phyloP scores from a whole-genome alignment of 2,888 invertebrate genomes.

The Plagiodera versicolora region DNA sequence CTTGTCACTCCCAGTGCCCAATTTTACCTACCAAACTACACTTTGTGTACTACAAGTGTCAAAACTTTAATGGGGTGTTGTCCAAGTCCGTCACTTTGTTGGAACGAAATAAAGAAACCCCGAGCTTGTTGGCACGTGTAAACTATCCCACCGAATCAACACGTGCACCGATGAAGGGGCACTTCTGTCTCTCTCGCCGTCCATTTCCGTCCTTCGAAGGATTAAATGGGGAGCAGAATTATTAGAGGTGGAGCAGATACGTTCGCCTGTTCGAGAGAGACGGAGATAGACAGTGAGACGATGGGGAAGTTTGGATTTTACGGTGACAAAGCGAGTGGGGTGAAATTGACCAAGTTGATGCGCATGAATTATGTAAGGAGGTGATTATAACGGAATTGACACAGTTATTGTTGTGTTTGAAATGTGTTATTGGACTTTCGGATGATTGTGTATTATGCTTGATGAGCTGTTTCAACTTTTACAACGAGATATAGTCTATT shows the following conservation, averaged over 20 bases:
- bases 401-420: neutral
- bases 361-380: neutral
- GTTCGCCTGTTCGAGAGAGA: neutral
- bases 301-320: neutral
- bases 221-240: conserved; percentile 10
- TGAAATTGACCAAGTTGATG: neutral
- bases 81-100: too few relatives aligned
- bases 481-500: too few relatives aligned
- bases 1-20: too few relatives aligned
- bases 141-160: neutral
- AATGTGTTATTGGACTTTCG: too few relatives aligned
- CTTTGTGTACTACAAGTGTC: too few relatives aligned
- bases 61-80: too few relatives aligned
- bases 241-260: conserved; percentile 14
- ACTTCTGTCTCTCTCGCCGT: neutral
- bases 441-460: too few relatives aligned
- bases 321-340: neutral
- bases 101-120: neutral
- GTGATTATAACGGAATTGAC: neutral
- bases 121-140: neutral
- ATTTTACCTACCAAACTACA: too few relatives aligned
- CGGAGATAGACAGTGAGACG: neutral
- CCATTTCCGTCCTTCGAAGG: conserved; percentile 11
- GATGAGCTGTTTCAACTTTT: too few relatives aligned
- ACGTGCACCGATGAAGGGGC: neutral